Conservation (phyloP, 2,113 vertebrate genomes). For the Pagrus major region DNA sequence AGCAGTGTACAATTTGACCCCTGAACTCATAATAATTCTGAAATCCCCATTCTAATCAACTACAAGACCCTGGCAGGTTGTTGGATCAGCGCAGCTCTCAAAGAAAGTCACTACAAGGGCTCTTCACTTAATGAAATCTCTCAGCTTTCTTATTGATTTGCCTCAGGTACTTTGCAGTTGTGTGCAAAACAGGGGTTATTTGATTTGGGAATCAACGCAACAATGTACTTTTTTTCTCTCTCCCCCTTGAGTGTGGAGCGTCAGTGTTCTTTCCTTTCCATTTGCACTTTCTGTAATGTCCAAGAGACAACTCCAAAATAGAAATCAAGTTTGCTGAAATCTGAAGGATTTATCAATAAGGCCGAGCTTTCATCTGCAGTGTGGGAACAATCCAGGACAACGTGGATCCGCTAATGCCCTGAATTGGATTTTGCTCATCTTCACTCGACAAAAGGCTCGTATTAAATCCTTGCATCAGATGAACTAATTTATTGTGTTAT, state of each 20-base stretch:
- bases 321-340: conserved; percentile 44
- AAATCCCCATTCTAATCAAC: conserved; percentile 74
- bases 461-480: conserved; percentile 40
- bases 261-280: not conserved
- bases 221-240: conserved; percentile 32
- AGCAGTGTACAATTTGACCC: conserved; percentile 71
- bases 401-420: conserved; percentile 7
- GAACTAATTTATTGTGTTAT: conserved; percentile 13
- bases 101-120: conserved; percentile 69
- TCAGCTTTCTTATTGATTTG: conserved; percentile 78
- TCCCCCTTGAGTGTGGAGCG: not conserved
- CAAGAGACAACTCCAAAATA: conserved; percentile 13
- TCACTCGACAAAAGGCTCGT: conserved; percentile 4
- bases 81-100: conserved; percentile 66
- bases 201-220: conserved; percentile 66
- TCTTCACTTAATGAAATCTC: conserved; percentile 81
- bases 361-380: conserved; percentile 48
- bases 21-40: conserved; percentile 72
- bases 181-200: conserved; percentile 71
- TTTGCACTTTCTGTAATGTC: conserved; percentile 17
- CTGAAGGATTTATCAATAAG: conserved; percentile 48
- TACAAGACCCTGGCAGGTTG: conserved; percentile 64
- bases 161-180: conserved; percentile 73
- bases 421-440: conserved; percentile 48
- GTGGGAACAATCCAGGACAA: conserved; percentile 37